phyloP scores from a whole-genome alignment of 2,797 vertebrate genomes.

The Mus caroli region DNA sequence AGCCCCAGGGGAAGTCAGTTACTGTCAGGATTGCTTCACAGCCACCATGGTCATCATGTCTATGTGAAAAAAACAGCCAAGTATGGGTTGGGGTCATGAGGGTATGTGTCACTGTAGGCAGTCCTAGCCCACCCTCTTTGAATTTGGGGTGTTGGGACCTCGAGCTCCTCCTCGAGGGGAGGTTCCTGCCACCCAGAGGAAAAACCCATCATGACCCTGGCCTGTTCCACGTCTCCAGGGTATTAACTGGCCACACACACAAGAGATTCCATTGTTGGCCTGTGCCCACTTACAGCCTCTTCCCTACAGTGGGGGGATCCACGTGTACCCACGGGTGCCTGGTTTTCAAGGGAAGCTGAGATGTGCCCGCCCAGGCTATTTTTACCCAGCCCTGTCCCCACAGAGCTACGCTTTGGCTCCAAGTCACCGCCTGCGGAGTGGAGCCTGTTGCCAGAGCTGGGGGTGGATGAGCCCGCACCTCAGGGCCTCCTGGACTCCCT shows the following conservation, averaged over 20 bases:
- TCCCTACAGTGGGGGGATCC: constrained; percentile 15
- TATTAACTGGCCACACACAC: not conserved
- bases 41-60: not conserved
- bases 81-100: accelerated
- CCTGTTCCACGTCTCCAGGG: not conserved
- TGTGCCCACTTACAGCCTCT: not conserved
- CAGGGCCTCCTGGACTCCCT: not conserved
- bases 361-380: constrained; percentile 67
- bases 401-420: constrained; percentile 66
- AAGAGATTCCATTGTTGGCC: not conserved
- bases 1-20: not conserved
- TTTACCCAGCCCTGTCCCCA: constrained; percentile 72
- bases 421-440: constrained; percentile 39
- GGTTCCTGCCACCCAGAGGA: not conserved
- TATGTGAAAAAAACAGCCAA: not conserved
- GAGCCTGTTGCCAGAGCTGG: constrained; percentile 66
- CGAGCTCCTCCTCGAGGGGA: not conserved
- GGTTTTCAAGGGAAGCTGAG: constrained; percentile 46
- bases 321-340: not conserved
- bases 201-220: not conserved
- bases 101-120: not conserved
- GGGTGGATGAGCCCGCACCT: constrained; percentile 19
- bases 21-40: not conserved
- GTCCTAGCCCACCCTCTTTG: not conserved
- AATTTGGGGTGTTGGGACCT: not conserved